Evolutionary conservation across 2,113 vertebrate genomes (phyloP).

Genomic region (Aldabrachelys gigantea): DNA sequence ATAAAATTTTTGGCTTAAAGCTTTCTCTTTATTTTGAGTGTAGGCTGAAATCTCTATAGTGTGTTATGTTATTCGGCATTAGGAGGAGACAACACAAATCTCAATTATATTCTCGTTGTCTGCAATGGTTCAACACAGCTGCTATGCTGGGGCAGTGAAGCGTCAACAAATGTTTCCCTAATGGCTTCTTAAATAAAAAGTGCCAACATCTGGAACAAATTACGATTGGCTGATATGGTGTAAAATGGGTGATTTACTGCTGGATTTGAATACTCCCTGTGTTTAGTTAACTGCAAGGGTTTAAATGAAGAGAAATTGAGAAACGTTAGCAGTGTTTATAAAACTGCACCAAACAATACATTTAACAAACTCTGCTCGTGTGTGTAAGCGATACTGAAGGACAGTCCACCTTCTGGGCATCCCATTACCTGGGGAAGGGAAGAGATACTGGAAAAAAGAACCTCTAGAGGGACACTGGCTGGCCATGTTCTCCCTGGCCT

Average conservation of each 20-base stretch:
- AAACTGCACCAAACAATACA: neutral
- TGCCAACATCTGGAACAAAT: neutral
- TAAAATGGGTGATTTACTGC: neutral
- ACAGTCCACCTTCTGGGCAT: neutral
- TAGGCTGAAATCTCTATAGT: neutral
- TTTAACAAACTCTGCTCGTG: neutral
- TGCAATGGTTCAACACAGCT: neutral
- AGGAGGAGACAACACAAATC: neutral
- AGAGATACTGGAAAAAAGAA: neutral
- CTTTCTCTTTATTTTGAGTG: neutral
- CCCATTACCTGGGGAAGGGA: slow-evolving; percentile 41
- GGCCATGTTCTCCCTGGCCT: neutral
- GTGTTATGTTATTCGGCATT: neutral
- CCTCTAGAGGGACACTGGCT: neutral
- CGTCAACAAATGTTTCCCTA: neutral
- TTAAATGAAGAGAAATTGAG: neutral
- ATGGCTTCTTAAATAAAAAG: neutral
- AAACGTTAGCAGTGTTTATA: slow-evolving; percentile 17
- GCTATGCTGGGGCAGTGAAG: neutral
- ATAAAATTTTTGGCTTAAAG: neutral
- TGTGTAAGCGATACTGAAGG: neutral
- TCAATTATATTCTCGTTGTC: neutral
- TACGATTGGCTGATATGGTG: neutral
- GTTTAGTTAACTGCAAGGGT: neutral
- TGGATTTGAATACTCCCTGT: neutral